phyloP scores from a whole-genome alignment of 1,140 invertebrate genomes.

The Drosophila auraria region DNA sequence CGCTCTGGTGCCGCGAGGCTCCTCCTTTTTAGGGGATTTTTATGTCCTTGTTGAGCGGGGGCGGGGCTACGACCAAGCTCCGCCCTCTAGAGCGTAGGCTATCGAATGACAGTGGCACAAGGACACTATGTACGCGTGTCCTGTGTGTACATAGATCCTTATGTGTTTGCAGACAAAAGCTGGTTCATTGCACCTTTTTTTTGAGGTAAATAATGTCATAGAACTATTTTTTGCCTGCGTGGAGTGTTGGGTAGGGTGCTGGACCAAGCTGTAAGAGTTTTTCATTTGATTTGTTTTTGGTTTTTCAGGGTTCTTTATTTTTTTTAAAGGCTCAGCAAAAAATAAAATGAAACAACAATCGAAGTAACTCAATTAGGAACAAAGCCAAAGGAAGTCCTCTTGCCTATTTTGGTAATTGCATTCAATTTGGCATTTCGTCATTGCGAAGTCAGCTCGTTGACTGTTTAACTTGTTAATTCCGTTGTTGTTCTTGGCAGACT shows the following conservation, averaged over 20 bases:
- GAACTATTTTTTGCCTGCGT: neutral
- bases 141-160: conserved; percentile 9
- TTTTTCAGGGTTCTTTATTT: neutral
- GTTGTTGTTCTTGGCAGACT: conserved; percentile 69
- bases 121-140: conserved; percentile 14
- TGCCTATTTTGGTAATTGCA: conserved; percentile 69
- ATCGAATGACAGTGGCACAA: conserved; percentile 26
- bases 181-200: conserved; percentile 18
- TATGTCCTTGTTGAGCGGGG: conserved; percentile 53
- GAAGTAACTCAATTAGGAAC: conserved; percentile 68
- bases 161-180: neutral
- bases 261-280: no score
- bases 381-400: conserved; percentile 24
- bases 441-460: conserved; percentile 62
- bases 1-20: conserved; percentile 38
- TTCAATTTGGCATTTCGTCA: conserved; percentile 64
- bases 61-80: conserved; percentile 58
- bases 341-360: conserved; percentile 49
- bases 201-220: conserved; percentile 1
- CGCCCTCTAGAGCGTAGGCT: conserved; percentile 33
- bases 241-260: no score
- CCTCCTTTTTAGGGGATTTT: conserved; percentile 77
- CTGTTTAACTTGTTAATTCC: conserved; percentile 81
- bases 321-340: neutral
- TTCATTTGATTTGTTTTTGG: no score